Percentiles rank a stretch among this genome's conserved stretches.
Evolutionary conservation across 2,888 invertebrate species (phyloP).

Genomic region (Melieria crassipennis): DNA sequence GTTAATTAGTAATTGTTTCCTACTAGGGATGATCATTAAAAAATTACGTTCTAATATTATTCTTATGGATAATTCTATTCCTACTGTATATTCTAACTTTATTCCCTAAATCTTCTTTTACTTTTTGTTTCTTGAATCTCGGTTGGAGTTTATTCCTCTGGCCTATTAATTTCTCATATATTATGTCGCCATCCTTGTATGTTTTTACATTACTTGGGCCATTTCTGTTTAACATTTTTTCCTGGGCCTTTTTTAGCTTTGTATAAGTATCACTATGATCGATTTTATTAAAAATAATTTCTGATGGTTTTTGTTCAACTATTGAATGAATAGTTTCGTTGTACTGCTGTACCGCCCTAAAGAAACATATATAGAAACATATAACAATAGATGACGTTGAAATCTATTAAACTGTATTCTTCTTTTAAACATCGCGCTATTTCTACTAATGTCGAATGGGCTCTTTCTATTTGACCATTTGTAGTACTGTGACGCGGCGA

Average conservation of each 20-base stretch:
- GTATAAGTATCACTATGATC: slow-evolving; percentile 41
- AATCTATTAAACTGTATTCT: slow-evolving; percentile 20
- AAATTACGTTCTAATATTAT: slow-evolving; percentile 30
- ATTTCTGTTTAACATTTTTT: too few relatives aligned
- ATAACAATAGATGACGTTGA: too few relatives aligned
- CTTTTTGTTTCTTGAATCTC: slow-evolving; percentile 12
- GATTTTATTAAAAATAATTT: slow-evolving; percentile 20
- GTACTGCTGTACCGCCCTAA: slow-evolving; percentile 26
- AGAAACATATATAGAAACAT: too few relatives aligned
- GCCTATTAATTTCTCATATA: too few relatives aligned
- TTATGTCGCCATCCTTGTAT: neutral
- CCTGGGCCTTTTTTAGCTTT: slow-evolving; percentile 39
- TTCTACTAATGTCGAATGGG: neutral
- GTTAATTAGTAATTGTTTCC: too few relatives aligned
- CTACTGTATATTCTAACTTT: neutral
- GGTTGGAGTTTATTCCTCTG: too few relatives aligned
- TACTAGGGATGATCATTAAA: too few relatives aligned
- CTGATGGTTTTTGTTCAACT: slow-evolving; percentile 19
- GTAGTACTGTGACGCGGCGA: neutral
- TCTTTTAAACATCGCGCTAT: neutral
- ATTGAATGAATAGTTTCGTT: slow-evolving; percentile 33
- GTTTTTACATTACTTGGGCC: neutral
- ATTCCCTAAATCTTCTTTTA: slow-evolving; percentile 15
- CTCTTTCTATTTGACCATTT: neutral
- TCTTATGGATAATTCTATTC: slow-evolving; percentile 1